Percentiles rank a stretch among this genome's conserved stretches.
phyloP scores from a whole-genome alignment of 1,140 invertebrate species.

The Rhynchophorus ferrugineus region DNA sequence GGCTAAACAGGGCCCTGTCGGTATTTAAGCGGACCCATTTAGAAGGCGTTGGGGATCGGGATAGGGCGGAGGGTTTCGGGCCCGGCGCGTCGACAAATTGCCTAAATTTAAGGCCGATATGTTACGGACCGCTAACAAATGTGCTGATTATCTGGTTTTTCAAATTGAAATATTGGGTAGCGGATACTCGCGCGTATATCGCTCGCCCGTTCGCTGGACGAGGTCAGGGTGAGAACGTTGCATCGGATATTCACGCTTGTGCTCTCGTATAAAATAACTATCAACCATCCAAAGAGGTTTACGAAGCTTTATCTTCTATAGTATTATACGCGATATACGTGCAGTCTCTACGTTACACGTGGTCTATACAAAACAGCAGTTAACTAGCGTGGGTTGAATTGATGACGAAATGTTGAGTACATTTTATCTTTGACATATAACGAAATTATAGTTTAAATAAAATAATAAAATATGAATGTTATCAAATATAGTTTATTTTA shows the following conservation, averaged over 20 bases:
- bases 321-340: not conserved
- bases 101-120: constrained; percentile 22
- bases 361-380: too few relatives aligned
- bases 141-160: constrained; percentile 22
- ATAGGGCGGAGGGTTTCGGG: too few relatives aligned
- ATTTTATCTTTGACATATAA: too few relatives aligned
- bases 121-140: constrained; percentile 22
- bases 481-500: too few relatives aligned
- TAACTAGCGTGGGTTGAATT: too few relatives aligned
- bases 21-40: constrained; percentile 17
- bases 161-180: constrained; percentile 17
- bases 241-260: too few relatives aligned
- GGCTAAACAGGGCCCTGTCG: constrained; percentile 18
- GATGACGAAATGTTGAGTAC: too few relatives aligned
- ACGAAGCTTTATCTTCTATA: not conserved
- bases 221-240: too few relatives aligned
- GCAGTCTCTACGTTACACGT: too few relatives aligned
- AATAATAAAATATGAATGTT: too few relatives aligned
- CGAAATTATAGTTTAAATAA: too few relatives aligned
- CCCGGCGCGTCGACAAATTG: constrained; percentile 11
- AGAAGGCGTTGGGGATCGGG: too few relatives aligned
- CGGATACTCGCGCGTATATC: not conserved
- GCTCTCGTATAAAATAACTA: not conserved
- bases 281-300: not conserved
- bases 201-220: not conserved